These are phyloP conservation scores for Pinna nobilis DNA, from an alignment of 1,140 invertebrate genomes.

Conservation along the genomic window DNA sequence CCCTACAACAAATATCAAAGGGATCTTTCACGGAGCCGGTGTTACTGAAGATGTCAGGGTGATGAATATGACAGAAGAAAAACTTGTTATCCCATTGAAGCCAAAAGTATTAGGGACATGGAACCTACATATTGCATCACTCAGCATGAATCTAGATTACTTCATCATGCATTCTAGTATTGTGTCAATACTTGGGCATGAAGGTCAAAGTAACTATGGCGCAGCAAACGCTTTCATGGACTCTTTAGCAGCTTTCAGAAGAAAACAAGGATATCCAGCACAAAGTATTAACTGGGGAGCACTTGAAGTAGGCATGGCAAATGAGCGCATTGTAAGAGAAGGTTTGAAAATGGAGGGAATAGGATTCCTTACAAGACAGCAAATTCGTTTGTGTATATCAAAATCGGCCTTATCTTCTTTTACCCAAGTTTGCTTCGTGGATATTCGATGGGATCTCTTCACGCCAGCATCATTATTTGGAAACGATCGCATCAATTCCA, in stretches of 20 bases:
- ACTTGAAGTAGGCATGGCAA: constrained; percentile 47
- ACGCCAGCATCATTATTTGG: neutral
- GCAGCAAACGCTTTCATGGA: constrained; percentile 60
- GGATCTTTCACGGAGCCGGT: constrained; percentile 12
- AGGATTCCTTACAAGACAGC: neutral
- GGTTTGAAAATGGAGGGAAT: constrained; percentile 1
- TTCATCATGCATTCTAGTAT: constrained; percentile 61
- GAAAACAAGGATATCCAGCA: constrained; percentile 33
- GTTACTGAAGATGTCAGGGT: neutral
- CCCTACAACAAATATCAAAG: neutral
- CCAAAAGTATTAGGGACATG: constrained; percentile 6
- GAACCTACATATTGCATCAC: constrained; percentile 3
- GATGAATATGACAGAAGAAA: neutral
- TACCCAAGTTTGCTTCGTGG: constrained; percentile 1
- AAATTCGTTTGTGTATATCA: neutral
- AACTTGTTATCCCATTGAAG: neutral
- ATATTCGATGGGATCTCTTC: neutral
- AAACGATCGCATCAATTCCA: neutral
- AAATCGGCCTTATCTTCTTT: constrained; percentile 1
- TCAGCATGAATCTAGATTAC: constrained; percentile 44
- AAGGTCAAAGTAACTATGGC: constrained; percentile 55
- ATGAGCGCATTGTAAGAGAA: neutral
- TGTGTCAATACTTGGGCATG: constrained; percentile 51
- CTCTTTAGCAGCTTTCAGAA: constrained; percentile 48
- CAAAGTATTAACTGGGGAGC: constrained; percentile 59